phyloP scores from a whole-genome alignment of 1,140 invertebrate species.

The Heliconius melpomene region DNA sequence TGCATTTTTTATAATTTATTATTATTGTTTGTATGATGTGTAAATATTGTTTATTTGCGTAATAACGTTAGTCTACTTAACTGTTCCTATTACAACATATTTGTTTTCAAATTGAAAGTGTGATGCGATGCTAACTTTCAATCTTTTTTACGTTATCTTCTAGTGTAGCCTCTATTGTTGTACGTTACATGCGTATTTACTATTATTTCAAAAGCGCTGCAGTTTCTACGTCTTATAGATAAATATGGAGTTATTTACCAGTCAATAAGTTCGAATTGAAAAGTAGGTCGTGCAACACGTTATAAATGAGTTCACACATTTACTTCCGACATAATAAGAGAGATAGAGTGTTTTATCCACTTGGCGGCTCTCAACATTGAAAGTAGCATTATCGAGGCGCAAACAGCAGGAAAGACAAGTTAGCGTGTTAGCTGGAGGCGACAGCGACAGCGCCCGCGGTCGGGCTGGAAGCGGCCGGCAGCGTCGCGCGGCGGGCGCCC shows the following conservation, averaged over 20 bases:
- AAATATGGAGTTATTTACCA: slow-evolving; percentile 20
- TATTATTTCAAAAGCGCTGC: not conserved
- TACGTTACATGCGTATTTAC: no score
- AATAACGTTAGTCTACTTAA: no score
- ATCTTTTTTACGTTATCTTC: no score
- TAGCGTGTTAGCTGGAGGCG: not conserved
- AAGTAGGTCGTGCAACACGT: slow-evolving; percentile 43
- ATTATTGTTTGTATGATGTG: not conserved
- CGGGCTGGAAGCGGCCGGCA: not conserved
- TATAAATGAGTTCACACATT: slow-evolving; percentile 30
- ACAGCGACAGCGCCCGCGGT: not conserved
- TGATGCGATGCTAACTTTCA: no score
- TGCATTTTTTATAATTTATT: not conserved
- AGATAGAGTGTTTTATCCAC: not conserved
- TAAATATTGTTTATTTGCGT: not conserved
- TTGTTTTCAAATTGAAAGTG: no score
- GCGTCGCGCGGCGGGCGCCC: slow-evolving; percentile 17
- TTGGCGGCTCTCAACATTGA: not conserved
- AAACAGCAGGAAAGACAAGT: not conserved
- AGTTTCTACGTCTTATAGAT: not conserved
- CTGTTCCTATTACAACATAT: no score
- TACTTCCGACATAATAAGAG: not conserved
- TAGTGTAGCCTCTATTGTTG: no score
- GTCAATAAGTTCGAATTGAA: slow-evolving; percentile 22
- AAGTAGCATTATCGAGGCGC: not conserved